Percentiles rank a stretch among this genome's conserved stretches.
Conservation (phyloP, 1,140 invertebrate species). For the Apis dorsata region DNA sequence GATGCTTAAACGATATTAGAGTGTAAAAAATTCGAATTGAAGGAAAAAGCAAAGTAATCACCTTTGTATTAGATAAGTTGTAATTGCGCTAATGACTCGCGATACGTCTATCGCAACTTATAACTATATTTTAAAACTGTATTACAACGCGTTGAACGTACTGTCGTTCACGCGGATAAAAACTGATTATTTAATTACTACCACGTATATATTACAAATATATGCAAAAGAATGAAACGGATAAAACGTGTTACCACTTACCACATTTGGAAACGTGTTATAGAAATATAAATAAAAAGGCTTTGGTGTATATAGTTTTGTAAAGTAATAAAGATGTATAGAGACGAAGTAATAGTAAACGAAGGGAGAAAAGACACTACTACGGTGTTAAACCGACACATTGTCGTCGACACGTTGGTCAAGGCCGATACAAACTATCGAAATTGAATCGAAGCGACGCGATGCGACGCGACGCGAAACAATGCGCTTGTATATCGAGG, state of each 20-base stretch:
- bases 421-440: conserved; percentile 11
- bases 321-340: conserved; percentile 76
- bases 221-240: neutral
- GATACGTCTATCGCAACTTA: conserved; percentile 63
- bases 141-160: conserved; percentile 64
- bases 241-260: conserved; percentile 73
- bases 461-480: neutral
- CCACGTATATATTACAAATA: conserved; percentile 25
- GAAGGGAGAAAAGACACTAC: conserved; percentile 3
- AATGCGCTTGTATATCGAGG: neutral
- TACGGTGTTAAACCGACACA: neutral
- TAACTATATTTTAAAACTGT: conserved; percentile 59
- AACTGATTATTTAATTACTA: conserved; percentile 25
- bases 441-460: neutral
- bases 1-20: conserved; percentile 64
- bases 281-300: conserved; percentile 70
- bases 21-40: conserved; percentile 44
- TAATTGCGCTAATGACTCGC: conserved; percentile 67
- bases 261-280: conserved; percentile 65
- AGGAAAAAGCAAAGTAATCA: conserved; percentile 23
- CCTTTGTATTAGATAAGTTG: conserved; percentile 69
- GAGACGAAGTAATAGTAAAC: conserved; percentile 60
- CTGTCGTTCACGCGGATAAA: conserved; percentile 53
- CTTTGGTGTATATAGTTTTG: conserved; percentile 80
- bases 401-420: neutral